These are phyloP conservation scores for Drosophila chauvacae DNA, from an alignment of 1,140 invertebrate genomes.

Conservation along the genomic window DNA sequence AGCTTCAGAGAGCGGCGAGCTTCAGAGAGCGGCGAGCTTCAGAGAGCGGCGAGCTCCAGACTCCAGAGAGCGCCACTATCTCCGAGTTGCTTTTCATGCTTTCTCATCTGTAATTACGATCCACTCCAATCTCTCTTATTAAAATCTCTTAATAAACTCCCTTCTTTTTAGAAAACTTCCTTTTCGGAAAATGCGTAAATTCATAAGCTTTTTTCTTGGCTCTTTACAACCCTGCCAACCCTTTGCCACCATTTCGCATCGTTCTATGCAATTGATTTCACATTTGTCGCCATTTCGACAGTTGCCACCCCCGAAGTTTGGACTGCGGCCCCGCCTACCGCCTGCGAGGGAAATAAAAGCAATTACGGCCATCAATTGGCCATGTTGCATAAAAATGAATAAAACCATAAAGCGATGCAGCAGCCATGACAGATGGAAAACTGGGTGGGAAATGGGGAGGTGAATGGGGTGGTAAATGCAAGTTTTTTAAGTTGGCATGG, in stretches of 20 bases:
- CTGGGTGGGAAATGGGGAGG: conserved; percentile 2
- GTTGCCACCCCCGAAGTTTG: conserved; percentile 2
- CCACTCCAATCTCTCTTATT: too few relatives aligned
- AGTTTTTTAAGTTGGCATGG: neutral
- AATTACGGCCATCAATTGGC: conserved; percentile 73
- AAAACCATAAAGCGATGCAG: conserved; percentile 62
- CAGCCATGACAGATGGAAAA: conserved; percentile 59
- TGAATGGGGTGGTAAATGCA: neutral
- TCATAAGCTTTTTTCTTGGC: neutral
- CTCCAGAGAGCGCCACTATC: too few relatives aligned
- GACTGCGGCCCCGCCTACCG: neutral
- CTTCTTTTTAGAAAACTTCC: neutral
- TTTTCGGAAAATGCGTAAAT: neutral
- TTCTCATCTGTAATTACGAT: too few relatives aligned
- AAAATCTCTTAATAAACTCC: too few relatives aligned
- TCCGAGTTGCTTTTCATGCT: too few relatives aligned
- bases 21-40: too few relatives aligned
- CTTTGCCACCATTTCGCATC: neutral
- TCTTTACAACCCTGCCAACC: neutral
- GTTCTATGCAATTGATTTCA: conserved; percentile 46
- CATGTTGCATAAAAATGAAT: conserved; percentile 76
- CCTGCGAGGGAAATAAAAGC: conserved; percentile 39
- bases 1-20: too few relatives aligned
- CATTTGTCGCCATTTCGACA: conserved; percentile 41
- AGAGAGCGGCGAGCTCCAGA: too few relatives aligned